Evolutionary conservation across 2,113 vertebrate genomes (phyloP), one percentile per base, ranked within the genome.

Genomic region (Lepus timidus): DNA sequence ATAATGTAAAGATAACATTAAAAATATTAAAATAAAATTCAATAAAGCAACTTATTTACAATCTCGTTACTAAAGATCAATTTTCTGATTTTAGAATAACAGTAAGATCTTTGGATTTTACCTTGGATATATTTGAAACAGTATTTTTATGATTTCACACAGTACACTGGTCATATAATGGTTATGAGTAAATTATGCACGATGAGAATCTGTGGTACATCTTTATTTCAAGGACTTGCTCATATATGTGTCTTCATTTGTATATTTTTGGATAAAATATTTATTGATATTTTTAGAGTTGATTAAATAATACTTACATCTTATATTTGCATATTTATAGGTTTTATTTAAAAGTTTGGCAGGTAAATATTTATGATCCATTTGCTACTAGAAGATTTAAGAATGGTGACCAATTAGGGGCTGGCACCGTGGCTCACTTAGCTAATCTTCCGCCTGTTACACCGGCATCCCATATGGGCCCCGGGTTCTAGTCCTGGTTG

Each of bases 31-130:
- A 11, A 83, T 74, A 36, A 20, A 73, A 73, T 76, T 95, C 27
- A 76, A 13, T 87, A 58, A 93, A 70, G 10, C 4, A 36, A 39
- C 8, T n/a, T 73, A 84, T 0, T 68, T 70, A 0, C 4, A 90
- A 64, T 36, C 9, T 68, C n/a, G 14, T 94, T 91, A 65, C 29
- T 87, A 90, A 94, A 49, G 49, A 83, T 78, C 16, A 55, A 29
- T 55, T 74, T 70, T 84, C 44, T 58, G 14, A 52, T 74, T 88
- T 95, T 93, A 8, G 83, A 85, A 86, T 51, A 79, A 39, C 5
- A 55, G 19, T n/a, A 61, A 70, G 14, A 94, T 58, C 4, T 39
- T 17, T 80, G 4, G 67, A 71, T 68, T 94, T 92, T 9, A 51
- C 13, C 20, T 65, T 58, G 49, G 9, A 1, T 67, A 16, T 84